Percentiles rank a stretch among this genome's conserved stretches.
phyloP scores from a whole-genome alignment of 2,797 vertebrate genomes.

The Otolemur crassicaudatus region DNA sequence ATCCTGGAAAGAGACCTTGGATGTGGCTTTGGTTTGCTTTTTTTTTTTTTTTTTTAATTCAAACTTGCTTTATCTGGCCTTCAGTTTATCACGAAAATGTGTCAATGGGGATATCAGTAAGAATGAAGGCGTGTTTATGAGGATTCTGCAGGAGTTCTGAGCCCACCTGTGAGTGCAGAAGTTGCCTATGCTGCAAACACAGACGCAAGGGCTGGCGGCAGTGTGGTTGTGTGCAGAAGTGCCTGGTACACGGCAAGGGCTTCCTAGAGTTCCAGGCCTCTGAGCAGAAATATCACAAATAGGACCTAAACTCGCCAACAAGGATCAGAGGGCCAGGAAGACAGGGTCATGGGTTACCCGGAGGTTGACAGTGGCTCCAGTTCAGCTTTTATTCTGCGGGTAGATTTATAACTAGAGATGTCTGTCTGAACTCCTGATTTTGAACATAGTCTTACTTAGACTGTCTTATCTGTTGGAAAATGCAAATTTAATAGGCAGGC shows the following conservation, averaged over 20 bases:
- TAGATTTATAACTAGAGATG: neutral
- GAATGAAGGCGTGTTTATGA: neutral
- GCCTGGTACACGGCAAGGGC: neutral
- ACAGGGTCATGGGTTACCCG: neutral
- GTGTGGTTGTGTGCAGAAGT: too few species aligned
- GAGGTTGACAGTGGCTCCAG: neutral
- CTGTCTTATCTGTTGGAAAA: conserved; percentile 36
- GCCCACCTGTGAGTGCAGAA: neutral
- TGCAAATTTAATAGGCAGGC: neutral
- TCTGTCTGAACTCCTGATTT: neutral
- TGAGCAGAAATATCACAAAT: neutral
- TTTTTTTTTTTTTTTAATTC: neutral
- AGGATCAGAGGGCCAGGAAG: neutral
- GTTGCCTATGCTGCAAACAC: neutral
- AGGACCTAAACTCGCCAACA: neutral
- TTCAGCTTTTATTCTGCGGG: neutral
- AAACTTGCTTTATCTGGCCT: neutral
- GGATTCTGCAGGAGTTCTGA: neutral
- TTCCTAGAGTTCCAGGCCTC: neutral
- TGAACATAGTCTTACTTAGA: conserved; percentile 38
- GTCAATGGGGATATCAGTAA: neutral
- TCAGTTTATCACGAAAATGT: neutral
- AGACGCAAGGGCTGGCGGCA: neutral
- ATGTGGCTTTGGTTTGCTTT: neutral
- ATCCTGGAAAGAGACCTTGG: neutral